Percentiles rank a stretch among this genome's conserved stretches.
phyloP scores from a whole-genome alignment of 2,113 vertebrate genomes.

The Phyllostomus discolor region DNA sequence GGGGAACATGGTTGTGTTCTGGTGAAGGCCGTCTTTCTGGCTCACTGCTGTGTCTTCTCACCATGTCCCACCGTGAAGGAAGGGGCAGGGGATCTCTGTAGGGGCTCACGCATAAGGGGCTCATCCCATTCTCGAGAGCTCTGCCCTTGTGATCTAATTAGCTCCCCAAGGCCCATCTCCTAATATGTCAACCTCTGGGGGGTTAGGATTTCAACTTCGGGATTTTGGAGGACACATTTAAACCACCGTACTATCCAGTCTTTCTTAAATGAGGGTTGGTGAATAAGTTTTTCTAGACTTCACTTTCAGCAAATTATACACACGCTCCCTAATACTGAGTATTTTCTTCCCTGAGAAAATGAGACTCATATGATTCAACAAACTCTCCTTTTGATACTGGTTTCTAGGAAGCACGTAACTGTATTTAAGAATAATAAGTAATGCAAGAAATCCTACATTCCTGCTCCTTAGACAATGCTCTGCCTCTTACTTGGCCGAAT shows the following conservation, averaged over 20 bases:
- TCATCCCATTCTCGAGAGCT: background rate
- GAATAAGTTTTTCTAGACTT: background rate
- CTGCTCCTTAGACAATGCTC: background rate
- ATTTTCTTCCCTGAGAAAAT: background rate
- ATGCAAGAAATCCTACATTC: background rate
- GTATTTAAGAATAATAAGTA: background rate
- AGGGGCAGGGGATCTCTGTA: background rate
- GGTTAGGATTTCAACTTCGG: background rate
- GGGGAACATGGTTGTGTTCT: background rate
- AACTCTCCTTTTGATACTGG: background rate
- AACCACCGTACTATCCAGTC: background rate
- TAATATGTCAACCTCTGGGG: background rate
- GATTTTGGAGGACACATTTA: background rate
- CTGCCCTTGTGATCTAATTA: background rate
- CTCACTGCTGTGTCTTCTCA: background rate
- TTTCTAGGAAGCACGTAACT: background rate
- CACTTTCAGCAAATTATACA: background rate
- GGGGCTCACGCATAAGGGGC: too few species aligned
- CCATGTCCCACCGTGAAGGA: background rate
- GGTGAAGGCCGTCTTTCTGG: background rate
- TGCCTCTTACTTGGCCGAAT: background rate
- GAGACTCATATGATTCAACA: background rate
- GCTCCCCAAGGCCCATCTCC: background rate
- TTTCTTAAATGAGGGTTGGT: background rate
- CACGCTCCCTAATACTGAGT: background rate